Percentiles rank a stretch among this genome's conserved stretches.
These are phyloP conservation scores for Taeniopygia guttata DNA, from an alignment of 2,797 vertebrate genomes.

Conservation along the genomic window DNA sequence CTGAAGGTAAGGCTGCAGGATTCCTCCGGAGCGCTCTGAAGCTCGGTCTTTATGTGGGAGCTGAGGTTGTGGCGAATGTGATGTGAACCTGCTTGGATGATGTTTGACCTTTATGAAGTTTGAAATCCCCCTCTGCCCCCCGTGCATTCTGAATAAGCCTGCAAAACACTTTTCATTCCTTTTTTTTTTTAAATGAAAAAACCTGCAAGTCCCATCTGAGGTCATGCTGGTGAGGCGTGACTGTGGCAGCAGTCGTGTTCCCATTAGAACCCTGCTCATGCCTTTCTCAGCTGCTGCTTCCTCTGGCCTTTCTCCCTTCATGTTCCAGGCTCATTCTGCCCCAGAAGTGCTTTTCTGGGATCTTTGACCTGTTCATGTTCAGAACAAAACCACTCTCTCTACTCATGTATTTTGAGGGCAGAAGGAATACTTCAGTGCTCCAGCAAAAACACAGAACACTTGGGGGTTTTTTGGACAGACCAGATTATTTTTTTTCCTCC, in stretches of 20 bases:
- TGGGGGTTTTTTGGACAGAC: not conserved
- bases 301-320: not conserved
- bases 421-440: not conserved
- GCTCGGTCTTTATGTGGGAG: not conserved
- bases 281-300: not conserved
- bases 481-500: not conserved
- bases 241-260: not conserved
- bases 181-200: not conserved
- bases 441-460: not conserved
- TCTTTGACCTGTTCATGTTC: not conserved
- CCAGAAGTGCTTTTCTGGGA: not conserved
- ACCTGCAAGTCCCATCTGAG: not conserved
- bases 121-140: not conserved
- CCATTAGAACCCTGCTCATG: not conserved
- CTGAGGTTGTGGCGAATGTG: not conserved
- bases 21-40: not conserved
- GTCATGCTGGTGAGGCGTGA: not conserved
- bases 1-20: conserved; percentile 86
- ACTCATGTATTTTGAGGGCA: not conserved
- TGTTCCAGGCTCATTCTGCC: not conserved
- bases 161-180: not conserved
- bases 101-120: not conserved
- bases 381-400: not conserved
- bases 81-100: not conserved
- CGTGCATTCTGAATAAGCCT: not conserved